Conservation (phyloP, 2,113 vertebrate genomes). For the Channa argus region DNA sequence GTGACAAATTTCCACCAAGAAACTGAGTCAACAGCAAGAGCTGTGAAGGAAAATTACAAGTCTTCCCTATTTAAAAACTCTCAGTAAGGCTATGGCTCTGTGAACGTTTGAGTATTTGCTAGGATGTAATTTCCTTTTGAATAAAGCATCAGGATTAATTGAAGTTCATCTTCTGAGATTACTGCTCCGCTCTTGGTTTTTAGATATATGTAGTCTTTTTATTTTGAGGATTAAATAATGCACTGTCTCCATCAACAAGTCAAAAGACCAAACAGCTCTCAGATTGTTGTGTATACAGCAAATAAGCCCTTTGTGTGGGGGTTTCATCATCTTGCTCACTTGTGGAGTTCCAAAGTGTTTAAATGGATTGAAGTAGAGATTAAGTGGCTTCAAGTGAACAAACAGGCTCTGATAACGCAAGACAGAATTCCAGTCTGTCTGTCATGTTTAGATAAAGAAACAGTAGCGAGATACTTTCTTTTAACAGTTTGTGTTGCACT, state of each 20-base stretch:
- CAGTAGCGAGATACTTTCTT: neutral
- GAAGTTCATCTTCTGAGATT: neutral
- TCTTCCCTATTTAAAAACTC: conserved; percentile 34
- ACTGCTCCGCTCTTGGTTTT: neutral
- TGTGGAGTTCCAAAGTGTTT: conserved; percentile 42
- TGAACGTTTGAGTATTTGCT: neutral
- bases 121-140: conserved; percentile 9
- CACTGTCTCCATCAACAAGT: conserved; percentile 30
- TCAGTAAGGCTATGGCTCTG: conserved; percentile 6
- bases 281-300: conserved; percentile 35
- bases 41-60: conserved; percentile 54
- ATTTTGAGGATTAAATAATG: conserved; percentile 17
- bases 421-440: conserved; percentile 38
- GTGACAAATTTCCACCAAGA: conserved; percentile 70
- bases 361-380: conserved; percentile 52
- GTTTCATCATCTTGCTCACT: conserved; percentile 20
- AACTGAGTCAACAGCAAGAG: conserved; percentile 75
- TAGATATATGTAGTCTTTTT: neutral
- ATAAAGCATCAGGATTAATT: conserved; percentile 2
- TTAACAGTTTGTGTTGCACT: no score
- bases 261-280: conserved; percentile 16
- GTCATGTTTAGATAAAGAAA: conserved; percentile 40
- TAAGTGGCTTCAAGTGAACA: conserved; percentile 54
- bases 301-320: conserved; percentile 13
- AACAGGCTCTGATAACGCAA: conserved; percentile 39